Base-by-base conservation (phyloP, 2,888 invertebrate species). In the Eucera pruinosa region DNA sequence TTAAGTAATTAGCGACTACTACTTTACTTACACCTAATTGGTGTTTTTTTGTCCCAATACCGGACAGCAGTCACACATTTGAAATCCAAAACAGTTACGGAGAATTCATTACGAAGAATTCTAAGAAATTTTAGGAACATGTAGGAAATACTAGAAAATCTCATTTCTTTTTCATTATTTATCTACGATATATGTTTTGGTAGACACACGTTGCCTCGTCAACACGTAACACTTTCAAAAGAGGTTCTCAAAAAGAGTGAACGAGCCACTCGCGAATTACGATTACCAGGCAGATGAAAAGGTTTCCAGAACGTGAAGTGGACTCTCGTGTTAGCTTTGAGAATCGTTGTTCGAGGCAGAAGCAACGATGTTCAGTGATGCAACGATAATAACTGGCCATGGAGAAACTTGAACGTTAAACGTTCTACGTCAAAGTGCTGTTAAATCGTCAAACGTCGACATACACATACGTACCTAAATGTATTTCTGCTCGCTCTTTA, bases 321-420 rank as follows among this genome's bases (percentile, higher is more conserved):
- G 55, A 13, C 30, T 33, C 67, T 70, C 50, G 43, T 43, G 65
- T 70, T 45, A 33, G 43, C 68, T 61, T 57, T 81, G 82, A 72
- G 84, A 72, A 83, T 75, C 78, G 69, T 68, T 78, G 72, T 61
- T 48, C 74, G 33, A n/a, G 27, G 61, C 41, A 72, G 47, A 69
- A 45, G 43, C 55, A 6, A 47, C 52, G 48, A 20, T 57, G 47
- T 43, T 62, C 58, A 48, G 39, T 68, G 79, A 52, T 71, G 80
- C 62, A 52, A 47, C 58, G 70, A 48, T 74, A 74, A 83, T 77
- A 82, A 85, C 74, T 77, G 67, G 58, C n/a, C n/a, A 45, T 61
- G 47, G 64, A 58, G 64, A 82, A 82, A 78, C 72, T 82, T 69
- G 55, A 62, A 65, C 55, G 57, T 73, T 80, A 72, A 84, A 76